phyloP scores from a whole-genome alignment of 1,140 invertebrate species.

The Battus philenor region DNA sequence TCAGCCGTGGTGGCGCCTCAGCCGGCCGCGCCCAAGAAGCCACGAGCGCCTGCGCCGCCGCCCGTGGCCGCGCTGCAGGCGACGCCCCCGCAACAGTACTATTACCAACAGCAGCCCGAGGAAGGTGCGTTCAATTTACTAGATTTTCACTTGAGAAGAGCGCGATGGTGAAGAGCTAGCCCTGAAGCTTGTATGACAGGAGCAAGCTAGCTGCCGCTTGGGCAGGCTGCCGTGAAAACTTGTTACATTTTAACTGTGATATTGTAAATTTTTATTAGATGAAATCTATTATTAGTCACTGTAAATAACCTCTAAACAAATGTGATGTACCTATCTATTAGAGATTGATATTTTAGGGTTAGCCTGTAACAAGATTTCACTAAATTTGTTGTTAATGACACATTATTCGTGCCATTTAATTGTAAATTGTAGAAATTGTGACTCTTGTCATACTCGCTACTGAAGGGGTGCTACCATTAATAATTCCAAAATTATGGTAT shows the following conservation, averaged over 20 bases:
- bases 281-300: constrained; percentile 67
- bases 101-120: constrained; percentile 75
- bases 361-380: constrained; percentile 76
- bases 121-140: constrained; percentile 77
- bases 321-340: constrained; percentile 68
- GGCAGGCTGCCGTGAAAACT: constrained; percentile 65
- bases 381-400: constrained; percentile 68
- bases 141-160: constrained; percentile 76
- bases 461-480: constrained; percentile 77
- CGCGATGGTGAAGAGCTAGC: constrained; percentile 76
- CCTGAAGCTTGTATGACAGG: constrained; percentile 77
- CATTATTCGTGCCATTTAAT: constrained; percentile 75
- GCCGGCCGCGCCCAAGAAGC: constrained; percentile 71
- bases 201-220: constrained; percentile 65
- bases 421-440: constrained; percentile 74
- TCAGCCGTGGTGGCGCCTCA: constrained; percentile 51
- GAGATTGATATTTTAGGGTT: constrained; percentile 68
- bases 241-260: constrained; percentile 76
- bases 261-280: constrained; percentile 72
- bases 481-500: constrained; percentile 76
- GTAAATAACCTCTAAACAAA: constrained; percentile 68
- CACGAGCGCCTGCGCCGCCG: constrained; percentile 64
- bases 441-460: constrained; percentile 77
- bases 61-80: constrained; percentile 63
- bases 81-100: constrained; percentile 72